Evolutionary conservation across 2,113 vertebrate genomes (phyloP).

Genomic region (Pogonocichla stellata): DNA sequence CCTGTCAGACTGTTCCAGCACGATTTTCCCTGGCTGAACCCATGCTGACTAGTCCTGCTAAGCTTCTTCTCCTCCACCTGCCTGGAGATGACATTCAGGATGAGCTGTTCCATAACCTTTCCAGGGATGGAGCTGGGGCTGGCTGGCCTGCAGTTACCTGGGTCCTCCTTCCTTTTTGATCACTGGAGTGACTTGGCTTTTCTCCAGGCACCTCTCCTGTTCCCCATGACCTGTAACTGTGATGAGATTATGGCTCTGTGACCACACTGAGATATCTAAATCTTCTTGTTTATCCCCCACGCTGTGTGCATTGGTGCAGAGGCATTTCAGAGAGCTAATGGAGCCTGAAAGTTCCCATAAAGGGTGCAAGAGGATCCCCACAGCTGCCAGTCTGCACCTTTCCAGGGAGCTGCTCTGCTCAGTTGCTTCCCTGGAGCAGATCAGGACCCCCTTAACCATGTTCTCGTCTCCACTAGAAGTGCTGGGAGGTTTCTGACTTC

Average conservation of each 20-base stretch:
- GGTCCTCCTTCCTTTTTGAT: neutral
- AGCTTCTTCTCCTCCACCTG: neutral
- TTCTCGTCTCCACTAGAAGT: neutral
- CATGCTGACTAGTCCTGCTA: neutral
- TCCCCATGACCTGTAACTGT: neutral
- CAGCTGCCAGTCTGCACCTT: neutral
- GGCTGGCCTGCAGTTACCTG: neutral
- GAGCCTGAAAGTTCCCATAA: neutral
- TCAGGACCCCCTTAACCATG: neutral
- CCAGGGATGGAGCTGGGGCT: neutral
- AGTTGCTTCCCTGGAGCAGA: neutral
- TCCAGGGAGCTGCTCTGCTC: neutral
- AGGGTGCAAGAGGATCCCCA: neutral
- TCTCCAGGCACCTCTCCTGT: neutral
- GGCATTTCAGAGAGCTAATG: neutral
- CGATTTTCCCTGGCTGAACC: neutral
- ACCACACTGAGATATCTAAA: neutral
- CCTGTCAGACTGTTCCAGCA: neutral
- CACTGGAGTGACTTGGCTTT: neutral
- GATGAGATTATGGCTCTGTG: neutral
- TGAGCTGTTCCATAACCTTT: conserved; percentile 8
- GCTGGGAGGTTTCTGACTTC: neutral
- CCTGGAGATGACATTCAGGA: neutral
- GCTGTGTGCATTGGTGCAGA: neutral
- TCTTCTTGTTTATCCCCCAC: neutral